Base-by-base conservation (phyloP, 1,140 invertebrate species). In the Dufourea novaeangliae region DNA sequence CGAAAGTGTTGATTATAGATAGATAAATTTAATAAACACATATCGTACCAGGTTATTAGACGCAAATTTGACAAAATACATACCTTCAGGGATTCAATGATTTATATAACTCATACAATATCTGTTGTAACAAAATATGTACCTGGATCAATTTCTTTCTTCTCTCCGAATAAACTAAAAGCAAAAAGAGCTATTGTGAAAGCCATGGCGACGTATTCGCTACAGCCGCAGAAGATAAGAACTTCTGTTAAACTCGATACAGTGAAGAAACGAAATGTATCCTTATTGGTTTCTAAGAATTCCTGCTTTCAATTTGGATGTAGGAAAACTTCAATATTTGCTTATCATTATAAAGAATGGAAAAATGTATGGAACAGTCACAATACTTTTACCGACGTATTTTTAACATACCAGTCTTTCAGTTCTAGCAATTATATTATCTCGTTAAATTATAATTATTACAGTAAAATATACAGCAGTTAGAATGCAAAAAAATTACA, bases 71-170 rank as follows among this genome's bases (percentile, higher is more conserved):
- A 41, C 14, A 11, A n/a, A n/a, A n/a, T 54, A 25, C 25, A 11
- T 62, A 22, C 11, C 54, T 71, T 34, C 20, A 71, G 27, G 41
- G 27, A 29, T 32, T 20, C 44, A 54, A 22, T 14, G 52, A 39
- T 32, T 64, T 44, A 32, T 56, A 7, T 34, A 39, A 37, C 46
- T 52, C 29, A 17, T 8, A 34, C 14, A 10, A 50, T 34, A n/a
- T n/a, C 34, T 12, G 7, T n/a, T 25, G 11, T 10, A 39, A 39
- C 44, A 29, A 63, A 50, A 52, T 44, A 39, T 39, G 22, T 8
- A 25, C 0, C 17, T 52, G 57, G 39, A 73, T 73, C 59, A 22
- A 70, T 46, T 44, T 34, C 12, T 59, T 50, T 61, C 34, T 22
- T 29, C 25, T 0, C 10, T 52, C 39, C 39, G 59, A 37, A 20